Percentiles rank a stretch among this genome's conserved stretches.
Evolutionary conservation across 2,888 invertebrate genomes (phyloP).

Genomic region (Priocnemis perturbator): DNA sequence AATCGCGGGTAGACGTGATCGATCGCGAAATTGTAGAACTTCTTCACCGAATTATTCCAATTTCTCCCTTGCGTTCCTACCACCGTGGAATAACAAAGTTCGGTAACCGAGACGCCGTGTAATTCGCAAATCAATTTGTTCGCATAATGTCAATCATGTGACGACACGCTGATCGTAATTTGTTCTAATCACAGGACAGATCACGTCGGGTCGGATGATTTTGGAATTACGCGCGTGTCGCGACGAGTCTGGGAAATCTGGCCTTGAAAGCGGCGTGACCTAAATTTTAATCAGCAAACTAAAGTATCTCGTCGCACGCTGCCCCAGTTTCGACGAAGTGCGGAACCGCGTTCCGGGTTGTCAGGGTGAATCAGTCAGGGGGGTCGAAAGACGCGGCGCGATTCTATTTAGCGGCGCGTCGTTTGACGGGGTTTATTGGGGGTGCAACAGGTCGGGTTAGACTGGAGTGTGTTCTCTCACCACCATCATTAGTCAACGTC

Average conservation of each 20-base stretch:
- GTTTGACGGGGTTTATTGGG: slow-evolving; percentile 73
- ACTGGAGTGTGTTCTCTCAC: slow-evolving; percentile 74
- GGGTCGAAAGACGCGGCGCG: slow-evolving; percentile 67
- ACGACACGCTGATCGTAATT: too few relatives aligned
- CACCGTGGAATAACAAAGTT: too few relatives aligned
- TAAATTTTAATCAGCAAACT: slow-evolving; percentile 32
- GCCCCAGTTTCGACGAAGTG: slow-evolving; percentile 38
- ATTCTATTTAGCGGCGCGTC: slow-evolving; percentile 72
- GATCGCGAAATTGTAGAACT: too few relatives aligned
- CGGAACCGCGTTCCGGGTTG: slow-evolving; percentile 45
- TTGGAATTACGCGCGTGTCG: too few relatives aligned
- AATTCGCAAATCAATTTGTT: too few relatives aligned
- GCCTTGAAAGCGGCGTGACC: slow-evolving; percentile 6
- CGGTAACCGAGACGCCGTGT: too few relatives aligned
- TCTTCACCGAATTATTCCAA: too few relatives aligned
- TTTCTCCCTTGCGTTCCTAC: too few relatives aligned
- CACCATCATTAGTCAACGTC: slow-evolving; percentile 75
- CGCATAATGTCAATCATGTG: too few relatives aligned
- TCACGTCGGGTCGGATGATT: too few relatives aligned
- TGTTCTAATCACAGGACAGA: too few relatives aligned
- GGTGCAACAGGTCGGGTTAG: slow-evolving; percentile 75
- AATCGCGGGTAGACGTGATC: too few relatives aligned
- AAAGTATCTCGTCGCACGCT: slow-evolving; percentile 25
- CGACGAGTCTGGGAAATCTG: background rate
- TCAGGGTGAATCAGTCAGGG: slow-evolving; percentile 53